phyloP scores from a whole-genome alignment of 2,888 invertebrate genomes.

The Gari tellinella region DNA sequence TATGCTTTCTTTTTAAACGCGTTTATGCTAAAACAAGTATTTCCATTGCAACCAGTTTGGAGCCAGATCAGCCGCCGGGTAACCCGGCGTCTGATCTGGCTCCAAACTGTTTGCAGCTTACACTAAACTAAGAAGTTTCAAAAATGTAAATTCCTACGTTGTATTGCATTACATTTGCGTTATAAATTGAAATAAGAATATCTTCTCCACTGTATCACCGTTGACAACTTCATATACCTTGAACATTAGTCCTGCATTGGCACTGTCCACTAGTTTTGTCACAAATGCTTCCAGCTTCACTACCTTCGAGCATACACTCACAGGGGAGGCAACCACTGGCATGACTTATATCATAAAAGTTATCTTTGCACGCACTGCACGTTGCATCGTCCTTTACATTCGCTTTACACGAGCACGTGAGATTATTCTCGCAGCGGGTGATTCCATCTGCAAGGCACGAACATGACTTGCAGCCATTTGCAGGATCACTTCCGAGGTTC shows the following conservation, averaged over 20 bases:
- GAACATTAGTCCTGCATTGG: constrained; percentile 33
- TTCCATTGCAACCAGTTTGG: no score
- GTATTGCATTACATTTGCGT: no score
- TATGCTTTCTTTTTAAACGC: no score
- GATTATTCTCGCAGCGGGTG: constrained; percentile 12
- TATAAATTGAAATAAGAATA: no score
- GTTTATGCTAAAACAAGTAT: no score
- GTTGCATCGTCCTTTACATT: constrained; percentile 16
- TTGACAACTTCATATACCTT: constrained; percentile 24
- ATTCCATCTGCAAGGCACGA: constrained; percentile 36
- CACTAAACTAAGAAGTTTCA: no score
- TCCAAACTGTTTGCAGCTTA: no score
- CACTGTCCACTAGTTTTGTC: constrained; percentile 36
- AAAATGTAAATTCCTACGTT: no score
- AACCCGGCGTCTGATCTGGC: no score
- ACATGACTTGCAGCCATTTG: constrained; percentile 31
- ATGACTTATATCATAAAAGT: constrained; percentile 22
- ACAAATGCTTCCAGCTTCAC: neutral
- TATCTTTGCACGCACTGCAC: constrained; percentile 20
- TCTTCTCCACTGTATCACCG: neutral
- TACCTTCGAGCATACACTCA: constrained; percentile 21
- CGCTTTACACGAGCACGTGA: constrained; percentile 33
- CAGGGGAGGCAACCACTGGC: constrained; percentile 33
- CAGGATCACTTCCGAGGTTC: constrained; percentile 5
- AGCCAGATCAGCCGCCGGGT: no score